These are phyloP conservation scores for Syrrhaptes paradoxus DNA, from an alignment of 2,113 vertebrate genomes.

Conservation along the genomic window DNA sequence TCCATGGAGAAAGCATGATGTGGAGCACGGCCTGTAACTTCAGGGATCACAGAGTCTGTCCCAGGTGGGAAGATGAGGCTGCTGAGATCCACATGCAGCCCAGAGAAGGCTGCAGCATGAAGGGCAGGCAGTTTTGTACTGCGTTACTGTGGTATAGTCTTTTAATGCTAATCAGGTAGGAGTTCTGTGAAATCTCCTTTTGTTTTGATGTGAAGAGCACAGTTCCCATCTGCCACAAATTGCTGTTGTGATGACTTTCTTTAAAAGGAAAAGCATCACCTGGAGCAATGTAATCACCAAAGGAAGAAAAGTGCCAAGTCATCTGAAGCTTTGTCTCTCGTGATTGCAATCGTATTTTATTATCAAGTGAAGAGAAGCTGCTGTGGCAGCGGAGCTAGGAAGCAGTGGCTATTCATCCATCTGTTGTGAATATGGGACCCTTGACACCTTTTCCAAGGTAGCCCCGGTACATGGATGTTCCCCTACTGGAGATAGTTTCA, in stretches of 20 bases:
- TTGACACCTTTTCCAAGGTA: not conserved
- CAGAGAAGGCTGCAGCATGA: not conserved
- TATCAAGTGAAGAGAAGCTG: not conserved
- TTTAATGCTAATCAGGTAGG: constrained; percentile 11
- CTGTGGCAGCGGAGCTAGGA: not conserved
- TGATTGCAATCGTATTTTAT: constrained; percentile 39
- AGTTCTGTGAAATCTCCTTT: not conserved
- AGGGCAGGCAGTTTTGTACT: not conserved
- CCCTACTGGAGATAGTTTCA: not conserved
- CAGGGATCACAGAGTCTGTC: not conserved
- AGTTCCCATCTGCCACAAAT: not conserved
- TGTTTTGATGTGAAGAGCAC: not conserved
- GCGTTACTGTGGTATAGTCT: not conserved
- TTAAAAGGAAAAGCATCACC: constrained; percentile 12
- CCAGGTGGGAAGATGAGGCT: not conserved
- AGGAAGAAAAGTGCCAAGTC: not conserved
- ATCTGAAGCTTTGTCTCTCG: constrained; percentile 14
- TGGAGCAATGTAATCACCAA: constrained; percentile 4
- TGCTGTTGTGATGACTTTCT: constrained; percentile 7
- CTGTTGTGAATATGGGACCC: not conserved
- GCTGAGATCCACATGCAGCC: not conserved
- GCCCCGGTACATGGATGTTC: not conserved
- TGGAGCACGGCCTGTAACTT: not conserved
- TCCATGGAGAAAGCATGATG: not conserved
- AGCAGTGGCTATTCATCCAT: not conserved